Conservation (phyloP, 2,888 invertebrate genomes). For the Epinotia ramella region DNA sequence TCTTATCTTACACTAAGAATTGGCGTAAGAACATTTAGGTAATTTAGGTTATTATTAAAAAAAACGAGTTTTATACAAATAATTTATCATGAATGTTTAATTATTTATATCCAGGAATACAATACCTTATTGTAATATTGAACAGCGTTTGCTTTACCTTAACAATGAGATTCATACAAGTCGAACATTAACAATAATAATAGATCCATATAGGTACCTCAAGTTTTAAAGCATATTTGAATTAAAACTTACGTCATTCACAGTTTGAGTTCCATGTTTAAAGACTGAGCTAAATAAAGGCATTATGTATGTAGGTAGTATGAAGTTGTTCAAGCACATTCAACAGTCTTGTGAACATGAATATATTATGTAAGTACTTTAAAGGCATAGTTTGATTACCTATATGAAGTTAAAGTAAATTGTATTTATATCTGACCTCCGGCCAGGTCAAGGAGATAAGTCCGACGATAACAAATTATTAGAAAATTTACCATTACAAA, state of each 20-base stretch:
- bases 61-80: not conserved
- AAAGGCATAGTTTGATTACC: not conserved
- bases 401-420: not conserved
- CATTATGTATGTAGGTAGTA: not conserved
- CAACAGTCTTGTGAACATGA: not conserved
- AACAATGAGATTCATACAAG: conserved; percentile 8
- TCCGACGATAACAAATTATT: conserved; percentile 3
- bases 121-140: conserved; percentile 17
- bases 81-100: conserved; percentile 7
- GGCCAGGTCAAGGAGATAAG: not conserved
- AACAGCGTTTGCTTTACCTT: conserved; percentile 2
- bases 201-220: not conserved
- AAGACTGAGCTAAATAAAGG: conserved; percentile 6
- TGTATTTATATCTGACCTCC: conserved; percentile 12
- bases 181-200: not conserved
- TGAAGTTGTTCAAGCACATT: conserved; percentile 1
- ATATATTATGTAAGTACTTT: too few relatives aligned
- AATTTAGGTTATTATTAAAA: not conserved
- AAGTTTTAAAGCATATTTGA: not conserved
- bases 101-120: conserved; percentile 12
- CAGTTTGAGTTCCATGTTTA: conserved; percentile 8
- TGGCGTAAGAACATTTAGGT: too few relatives aligned
- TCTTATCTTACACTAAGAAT: too few relatives aligned
- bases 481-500: not conserved
- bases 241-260: conserved; percentile 20